Percentiles rank a stretch among this genome's conserved stretches.
phyloP scores from a whole-genome alignment of 1,140 invertebrate genomes.

The Bombus affinis region DNA sequence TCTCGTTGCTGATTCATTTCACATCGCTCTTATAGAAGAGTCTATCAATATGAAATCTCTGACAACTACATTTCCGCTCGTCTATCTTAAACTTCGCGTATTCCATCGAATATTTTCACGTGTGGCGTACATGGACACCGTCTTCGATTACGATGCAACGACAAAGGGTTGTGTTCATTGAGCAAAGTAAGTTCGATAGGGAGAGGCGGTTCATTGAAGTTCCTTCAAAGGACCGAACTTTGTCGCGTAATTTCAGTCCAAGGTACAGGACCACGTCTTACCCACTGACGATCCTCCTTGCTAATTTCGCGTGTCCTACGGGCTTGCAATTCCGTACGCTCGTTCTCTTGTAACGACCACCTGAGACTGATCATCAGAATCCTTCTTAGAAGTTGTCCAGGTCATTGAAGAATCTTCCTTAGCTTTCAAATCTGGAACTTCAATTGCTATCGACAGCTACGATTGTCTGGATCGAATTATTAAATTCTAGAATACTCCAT shows the following conservation, averaged over 20 bases:
- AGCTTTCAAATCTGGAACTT: no score
- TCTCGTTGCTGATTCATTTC: background rate
- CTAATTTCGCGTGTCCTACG: slow-evolving; percentile 44
- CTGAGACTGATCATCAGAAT: background rate
- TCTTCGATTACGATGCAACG: slow-evolving; percentile 2
- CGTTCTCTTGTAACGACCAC: slow-evolving; percentile 3
- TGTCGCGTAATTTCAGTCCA: slow-evolving; percentile 52
- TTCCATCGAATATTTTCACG: background rate
- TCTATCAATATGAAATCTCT: background rate
- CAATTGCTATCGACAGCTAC: no score
- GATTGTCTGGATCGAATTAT: no score
- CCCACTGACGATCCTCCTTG: slow-evolving; percentile 21
- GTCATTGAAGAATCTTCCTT: background rate
- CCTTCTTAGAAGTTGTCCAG: background rate
- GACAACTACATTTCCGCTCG: background rate
- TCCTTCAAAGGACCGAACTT: slow-evolving; percentile 54
- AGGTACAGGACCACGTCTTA: background rate
- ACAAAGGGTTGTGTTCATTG: slow-evolving; percentile 57
- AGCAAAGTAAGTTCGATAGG: slow-evolving; percentile 20
- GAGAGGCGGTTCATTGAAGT: slow-evolving; percentile 53
- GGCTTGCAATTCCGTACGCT: background rate
- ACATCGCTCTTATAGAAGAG: background rate
- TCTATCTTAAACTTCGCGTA: background rate
- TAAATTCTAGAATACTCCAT: no score
- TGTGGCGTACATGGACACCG: no score